phyloP scores from a whole-genome alignment of 2,113 vertebrate species.

The Anser brachyrhynchus region DNA sequence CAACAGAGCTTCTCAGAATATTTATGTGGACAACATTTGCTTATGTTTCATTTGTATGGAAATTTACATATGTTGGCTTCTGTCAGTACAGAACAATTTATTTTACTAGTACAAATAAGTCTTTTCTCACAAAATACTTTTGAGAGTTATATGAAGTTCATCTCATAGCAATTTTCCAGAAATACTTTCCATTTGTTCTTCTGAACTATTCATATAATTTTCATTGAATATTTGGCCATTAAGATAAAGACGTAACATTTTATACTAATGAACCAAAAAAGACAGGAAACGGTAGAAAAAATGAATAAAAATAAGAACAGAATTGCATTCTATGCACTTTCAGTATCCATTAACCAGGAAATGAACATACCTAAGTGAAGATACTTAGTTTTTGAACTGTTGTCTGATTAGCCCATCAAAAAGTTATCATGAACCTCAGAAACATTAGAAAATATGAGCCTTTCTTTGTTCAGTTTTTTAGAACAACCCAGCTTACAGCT shows the following conservation, averaged over 20 bases:
- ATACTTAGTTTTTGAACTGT: neutral
- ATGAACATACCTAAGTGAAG: neutral
- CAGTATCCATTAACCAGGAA: neutral
- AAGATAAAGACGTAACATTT: neutral
- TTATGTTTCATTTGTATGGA: neutral
- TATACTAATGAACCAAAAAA: neutral
- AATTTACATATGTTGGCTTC: neutral
- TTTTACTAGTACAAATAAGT: neutral
- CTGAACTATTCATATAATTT: neutral
- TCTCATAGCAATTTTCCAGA: neutral
- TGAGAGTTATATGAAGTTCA: neutral
- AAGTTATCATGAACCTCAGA: neutral
- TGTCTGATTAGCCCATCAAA: neutral
- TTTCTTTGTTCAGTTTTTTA: neutral
- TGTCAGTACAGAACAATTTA: neutral
- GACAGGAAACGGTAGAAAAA: neutral
- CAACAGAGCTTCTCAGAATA: neutral
- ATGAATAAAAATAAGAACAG: neutral
- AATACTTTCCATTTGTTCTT: neutral
- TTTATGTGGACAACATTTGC: neutral
- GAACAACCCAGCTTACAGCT: neutral
- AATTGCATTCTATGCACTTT: neutral
- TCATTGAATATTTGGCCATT: neutral
- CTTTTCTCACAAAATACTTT: neutral
- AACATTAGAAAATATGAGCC: neutral